Base-by-base conservation (phyloP, 1,140 invertebrate genomes). In the Trichonephila clavipes region DNA sequence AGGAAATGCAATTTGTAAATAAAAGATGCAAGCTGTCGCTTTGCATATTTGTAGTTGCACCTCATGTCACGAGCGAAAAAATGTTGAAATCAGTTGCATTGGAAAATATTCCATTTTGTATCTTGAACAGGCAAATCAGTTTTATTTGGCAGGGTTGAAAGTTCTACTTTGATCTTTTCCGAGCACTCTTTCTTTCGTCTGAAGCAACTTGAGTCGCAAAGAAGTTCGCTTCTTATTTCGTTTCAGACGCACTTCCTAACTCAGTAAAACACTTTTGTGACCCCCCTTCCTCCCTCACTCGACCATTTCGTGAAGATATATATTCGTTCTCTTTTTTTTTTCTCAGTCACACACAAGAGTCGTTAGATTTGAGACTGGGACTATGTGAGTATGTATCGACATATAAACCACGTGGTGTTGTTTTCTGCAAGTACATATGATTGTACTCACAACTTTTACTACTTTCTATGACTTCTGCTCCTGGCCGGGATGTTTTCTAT, bases 11-110 rank as follows among this genome's bases (percentile, higher is more conserved):
- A 59, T 66, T 90, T 90, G 44, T 90, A 81, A 90, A 81, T 90
- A 90, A 90, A 90, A 90, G 66, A 90, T 90, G 66, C 69, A 90
- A 81, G 69, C 88, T 90, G 88, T 90, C 88, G 88, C 69, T 81
- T 90, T 90, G 40, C 88, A 90, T 81, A 81, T 90, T 88, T 81
- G 66, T 61, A 77, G 28, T 58, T 81, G 21, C 69, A 58, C 14
- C 28, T 44, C 72, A 61, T 72, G 61, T 40, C 28, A 77, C 12
- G 28, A 90, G 62, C 28, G 21, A 34, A 66, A 90, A 81, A 58
- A 61, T 58, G 21, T 81, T 40, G 88, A 81, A 90, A 81, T 81
- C 59, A 90, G 69, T 69, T 89, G 58, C 44, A 51, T 51, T 72
- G 51, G 34, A 69, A 59, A 34, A 81, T 44, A 90, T 90, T 90